Conservation (phyloP, 2,113 vertebrate genomes). For the Athene cunicularia region DNA sequence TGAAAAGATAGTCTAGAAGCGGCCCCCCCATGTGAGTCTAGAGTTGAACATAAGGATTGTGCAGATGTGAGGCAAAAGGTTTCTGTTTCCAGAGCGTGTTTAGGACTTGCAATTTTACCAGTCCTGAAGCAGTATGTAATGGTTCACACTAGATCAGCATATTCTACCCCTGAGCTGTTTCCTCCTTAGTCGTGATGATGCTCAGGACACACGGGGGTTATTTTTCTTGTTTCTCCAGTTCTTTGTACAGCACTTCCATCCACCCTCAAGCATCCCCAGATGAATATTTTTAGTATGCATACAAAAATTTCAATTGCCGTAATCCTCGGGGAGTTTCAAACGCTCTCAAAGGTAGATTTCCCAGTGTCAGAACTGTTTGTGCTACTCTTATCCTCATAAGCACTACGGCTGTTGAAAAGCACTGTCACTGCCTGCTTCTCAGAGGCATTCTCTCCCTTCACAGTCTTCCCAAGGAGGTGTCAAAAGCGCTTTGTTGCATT, state of each 20-base stretch:
- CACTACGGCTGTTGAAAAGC: background rate
- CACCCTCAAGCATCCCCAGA: background rate
- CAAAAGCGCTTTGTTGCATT: background rate
- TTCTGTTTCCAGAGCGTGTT: background rate
- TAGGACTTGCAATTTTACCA: background rate
- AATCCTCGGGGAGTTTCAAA: rapidly evolving
- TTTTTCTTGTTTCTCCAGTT: background rate
- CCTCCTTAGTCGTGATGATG: background rate
- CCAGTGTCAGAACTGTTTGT: background rate
- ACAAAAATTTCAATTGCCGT: background rate
- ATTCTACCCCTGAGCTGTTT: background rate
- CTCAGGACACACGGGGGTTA: background rate
- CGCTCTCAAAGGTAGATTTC: background rate
- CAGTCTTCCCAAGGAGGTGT: background rate
- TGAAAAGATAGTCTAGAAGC: background rate
- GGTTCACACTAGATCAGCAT: background rate
- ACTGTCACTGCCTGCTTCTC: background rate
- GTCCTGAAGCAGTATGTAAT: background rate
- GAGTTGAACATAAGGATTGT: background rate
- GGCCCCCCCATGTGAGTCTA: background rate
- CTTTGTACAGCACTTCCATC: background rate
- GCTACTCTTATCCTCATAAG: background rate
- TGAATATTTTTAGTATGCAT: background rate
- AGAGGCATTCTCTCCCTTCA: background rate
- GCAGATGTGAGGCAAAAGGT: background rate